Percentiles rank a stretch among this genome's conserved stretches.
These are phyloP conservation scores for Drosophila kepulauana DNA, from an alignment of 1,140 invertebrate genomes.

Conservation along the genomic window DNA sequence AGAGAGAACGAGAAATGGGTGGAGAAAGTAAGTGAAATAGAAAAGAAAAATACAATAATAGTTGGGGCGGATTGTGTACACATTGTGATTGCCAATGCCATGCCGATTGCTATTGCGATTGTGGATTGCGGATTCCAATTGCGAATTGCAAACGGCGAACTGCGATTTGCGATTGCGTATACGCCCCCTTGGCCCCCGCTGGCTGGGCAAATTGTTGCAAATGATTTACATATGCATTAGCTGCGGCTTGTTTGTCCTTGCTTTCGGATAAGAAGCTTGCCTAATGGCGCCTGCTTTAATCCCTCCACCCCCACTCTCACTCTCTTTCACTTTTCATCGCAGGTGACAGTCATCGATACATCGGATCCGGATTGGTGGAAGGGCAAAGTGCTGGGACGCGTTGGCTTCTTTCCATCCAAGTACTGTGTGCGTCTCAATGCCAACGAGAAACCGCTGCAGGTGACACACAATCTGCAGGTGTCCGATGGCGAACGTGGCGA, in stretches of 20 bases:
- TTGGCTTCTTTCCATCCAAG: conserved; percentile 97
- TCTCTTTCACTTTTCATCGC: neutral
- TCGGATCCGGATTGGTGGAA: conserved; percentile 99
- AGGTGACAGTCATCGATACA: conserved; percentile 96
- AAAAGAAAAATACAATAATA: conserved; percentile 62
- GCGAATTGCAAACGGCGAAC: conserved; percentile 20
- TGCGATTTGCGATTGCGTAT: conserved; percentile 36
- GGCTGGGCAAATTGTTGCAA: conserved; percentile 25
- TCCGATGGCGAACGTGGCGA: conserved; percentile 88
- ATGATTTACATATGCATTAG: conserved; percentile 52
- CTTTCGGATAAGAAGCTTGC: neutral
- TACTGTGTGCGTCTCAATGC: conserved; percentile 96
- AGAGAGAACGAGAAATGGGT: conserved; percentile 11
- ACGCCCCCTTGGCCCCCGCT: conserved; percentile 23
- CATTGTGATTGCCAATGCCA: conserved; percentile 45
- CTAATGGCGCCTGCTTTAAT: conserved; percentile 10
- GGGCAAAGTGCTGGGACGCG: conserved; percentile 95
- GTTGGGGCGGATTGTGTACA: conserved; percentile 59
- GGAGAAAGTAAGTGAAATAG: neutral
- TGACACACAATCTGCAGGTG: conserved; percentile 89
- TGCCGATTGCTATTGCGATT: conserved; percentile 46
- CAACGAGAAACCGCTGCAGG: conserved; percentile 95
- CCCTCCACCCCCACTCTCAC: neutral
- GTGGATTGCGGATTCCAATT: conserved; percentile 4
- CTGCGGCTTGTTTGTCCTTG: conserved; percentile 17